A percentile compares a stretch with the other conserved stretches of the same genome.
phyloP scores from a whole-genome alignment of 92 coral and sea anemone species.

The Desmophyllum pertusum region DNA sequence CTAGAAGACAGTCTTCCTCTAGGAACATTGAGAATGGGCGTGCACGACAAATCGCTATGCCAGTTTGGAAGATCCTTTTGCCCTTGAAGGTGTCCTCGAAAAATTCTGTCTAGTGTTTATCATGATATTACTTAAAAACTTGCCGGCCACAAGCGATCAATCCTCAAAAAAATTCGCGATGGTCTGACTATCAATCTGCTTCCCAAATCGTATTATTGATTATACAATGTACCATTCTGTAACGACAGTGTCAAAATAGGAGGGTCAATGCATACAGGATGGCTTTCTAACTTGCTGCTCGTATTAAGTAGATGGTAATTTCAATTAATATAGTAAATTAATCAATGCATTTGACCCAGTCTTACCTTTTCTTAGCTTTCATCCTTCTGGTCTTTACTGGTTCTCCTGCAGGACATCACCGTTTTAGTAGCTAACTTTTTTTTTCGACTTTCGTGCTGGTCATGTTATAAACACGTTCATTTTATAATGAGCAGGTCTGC shows the following conservation, averaged over 20 bases:
- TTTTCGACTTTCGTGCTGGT: background rate
- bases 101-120: no score
- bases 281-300: background rate
- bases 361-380: background rate
- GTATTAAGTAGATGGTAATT: background rate
- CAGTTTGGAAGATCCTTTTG: background rate
- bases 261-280: background rate
- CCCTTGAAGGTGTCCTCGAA: no score
- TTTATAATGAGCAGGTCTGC: background rate
- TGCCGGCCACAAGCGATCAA: background rate
- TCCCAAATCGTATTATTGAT: background rate
- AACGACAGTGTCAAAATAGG: background rate
- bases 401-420: background rate
- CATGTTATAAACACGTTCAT: background rate
- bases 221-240: background rate
- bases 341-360: background rate
- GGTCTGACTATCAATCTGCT: background rate
- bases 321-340: no score
- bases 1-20: background rate
- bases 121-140: background rate
- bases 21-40: background rate
- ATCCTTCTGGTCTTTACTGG: background rate
- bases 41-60: background rate
- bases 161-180: background rate
- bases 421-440: background rate